phyloP scores from a whole-genome alignment of 2,113 vertebrate species.

The Raja brachyura region DNA sequence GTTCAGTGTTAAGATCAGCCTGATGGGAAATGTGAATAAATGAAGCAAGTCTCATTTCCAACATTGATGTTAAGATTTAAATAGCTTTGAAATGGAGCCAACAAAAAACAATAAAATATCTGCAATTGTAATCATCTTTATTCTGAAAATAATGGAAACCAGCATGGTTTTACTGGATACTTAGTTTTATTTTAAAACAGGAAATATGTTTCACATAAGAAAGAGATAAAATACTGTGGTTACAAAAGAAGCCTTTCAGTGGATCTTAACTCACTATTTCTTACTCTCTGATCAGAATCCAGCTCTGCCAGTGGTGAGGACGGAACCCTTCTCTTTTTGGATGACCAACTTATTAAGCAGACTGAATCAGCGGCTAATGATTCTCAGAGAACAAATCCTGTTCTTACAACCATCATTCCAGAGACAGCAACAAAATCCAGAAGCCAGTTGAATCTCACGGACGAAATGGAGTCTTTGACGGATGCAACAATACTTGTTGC shows the following conservation, averaged over 20 bases:
- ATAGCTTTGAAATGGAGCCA: not conserved
- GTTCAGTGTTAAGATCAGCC: not conserved
- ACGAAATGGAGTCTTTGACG: rapidly evolving
- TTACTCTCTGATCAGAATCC: conserved; percentile 61
- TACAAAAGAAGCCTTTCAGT: not conserved
- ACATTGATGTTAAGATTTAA: not conserved
- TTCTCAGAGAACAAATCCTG: conserved; percentile 44
- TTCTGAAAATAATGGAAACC: not conserved
- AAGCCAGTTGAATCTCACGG: not conserved
- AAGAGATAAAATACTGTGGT: not conserved
- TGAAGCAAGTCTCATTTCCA: not conserved
- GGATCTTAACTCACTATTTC: not conserved
- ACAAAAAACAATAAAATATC: not conserved
- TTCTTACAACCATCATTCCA: conserved; percentile 40
- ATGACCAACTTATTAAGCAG: conserved; percentile 83
- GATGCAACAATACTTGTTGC: not conserved
- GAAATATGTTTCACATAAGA: not conserved
- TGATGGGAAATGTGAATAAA: not conserved
- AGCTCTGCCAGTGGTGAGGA: conserved; percentile 79
- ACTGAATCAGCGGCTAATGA: conserved; percentile 43
- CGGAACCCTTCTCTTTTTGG: conserved; percentile 66
- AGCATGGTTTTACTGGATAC: not conserved
- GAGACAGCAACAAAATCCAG: not conserved
- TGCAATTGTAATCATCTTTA: not conserved
- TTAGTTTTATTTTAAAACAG: not conserved